Conservation (phyloP, 2,888 invertebrate species). For the Hypomecis punctinalis region DNA sequence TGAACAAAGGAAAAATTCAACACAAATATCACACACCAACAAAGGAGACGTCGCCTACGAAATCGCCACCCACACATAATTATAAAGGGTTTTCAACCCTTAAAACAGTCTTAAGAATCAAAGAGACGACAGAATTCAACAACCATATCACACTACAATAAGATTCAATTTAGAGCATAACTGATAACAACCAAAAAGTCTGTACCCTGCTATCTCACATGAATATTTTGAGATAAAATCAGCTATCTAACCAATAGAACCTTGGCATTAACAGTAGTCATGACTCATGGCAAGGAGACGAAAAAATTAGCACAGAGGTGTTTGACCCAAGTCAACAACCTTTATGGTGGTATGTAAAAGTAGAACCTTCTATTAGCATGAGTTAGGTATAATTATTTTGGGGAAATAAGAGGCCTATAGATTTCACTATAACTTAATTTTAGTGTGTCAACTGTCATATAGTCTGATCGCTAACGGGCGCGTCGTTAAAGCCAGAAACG, state of each 20-base stretch:
- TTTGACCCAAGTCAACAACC: slow-evolving; percentile 64
- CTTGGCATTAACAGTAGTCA: slow-evolving; percentile 59
- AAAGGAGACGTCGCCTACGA: no score
- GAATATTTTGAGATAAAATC: slow-evolving; percentile 21
- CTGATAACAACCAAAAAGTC: not conserved
- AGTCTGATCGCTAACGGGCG: no score
- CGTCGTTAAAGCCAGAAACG: no score
- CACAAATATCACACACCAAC: not conserved
- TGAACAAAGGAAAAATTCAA: not conserved
- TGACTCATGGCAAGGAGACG: slow-evolving; percentile 56
- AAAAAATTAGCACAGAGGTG: slow-evolving; percentile 58
- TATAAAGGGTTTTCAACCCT: no score
- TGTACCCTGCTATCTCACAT: slow-evolving; percentile 2
- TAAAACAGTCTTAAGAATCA: no score
- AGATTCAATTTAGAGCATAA: slow-evolving; percentile 8
- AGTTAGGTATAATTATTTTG: slow-evolving; percentile 1
- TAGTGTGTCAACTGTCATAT: no score
- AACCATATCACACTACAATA: not conserved
- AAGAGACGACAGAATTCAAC: not conserved
- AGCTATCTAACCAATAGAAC: slow-evolving; percentile 51
- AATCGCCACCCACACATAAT: no score
- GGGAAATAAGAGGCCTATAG: not conserved
- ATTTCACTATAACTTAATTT: no score
- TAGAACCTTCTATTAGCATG: slow-evolving; percentile 1
- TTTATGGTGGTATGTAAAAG: slow-evolving; percentile 27